Conservation (phyloP, 2,888 invertebrate species). For the Gibbula magus region DNA sequence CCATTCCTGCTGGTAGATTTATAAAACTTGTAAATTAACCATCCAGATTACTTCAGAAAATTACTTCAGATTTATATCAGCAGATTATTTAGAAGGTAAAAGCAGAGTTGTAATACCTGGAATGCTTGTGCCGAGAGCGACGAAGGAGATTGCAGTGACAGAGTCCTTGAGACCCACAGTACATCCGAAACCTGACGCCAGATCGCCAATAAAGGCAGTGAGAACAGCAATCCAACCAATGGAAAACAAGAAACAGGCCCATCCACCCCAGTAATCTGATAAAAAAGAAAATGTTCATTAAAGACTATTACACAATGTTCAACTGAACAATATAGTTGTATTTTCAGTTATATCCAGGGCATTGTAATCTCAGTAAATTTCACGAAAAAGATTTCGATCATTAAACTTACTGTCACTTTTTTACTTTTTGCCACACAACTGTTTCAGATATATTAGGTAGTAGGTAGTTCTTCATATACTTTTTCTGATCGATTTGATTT, state of each 20-base stretch:
- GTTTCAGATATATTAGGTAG: no score
- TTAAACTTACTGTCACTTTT: no score
- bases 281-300: slow-evolving; percentile 3
- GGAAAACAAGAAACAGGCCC: slow-evolving; percentile 94
- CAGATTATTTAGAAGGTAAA: background rate
- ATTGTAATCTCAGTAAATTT: no score
- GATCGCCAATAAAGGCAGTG: slow-evolving; percentile 97
- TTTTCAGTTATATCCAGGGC: no score
- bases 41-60: no score
- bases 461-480: no score
- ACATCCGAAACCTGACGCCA: slow-evolving; percentile 97
- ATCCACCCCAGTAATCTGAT: slow-evolving; percentile 87
- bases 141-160: slow-evolving; percentile 97
- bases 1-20: no score
- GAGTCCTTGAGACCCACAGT: slow-evolving; percentile 96
- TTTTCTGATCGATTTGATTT: no score
- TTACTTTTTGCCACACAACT: no score
- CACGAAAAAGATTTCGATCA: no score
- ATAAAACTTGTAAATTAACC: no score
- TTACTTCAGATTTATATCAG: background rate
- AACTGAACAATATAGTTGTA: no score
- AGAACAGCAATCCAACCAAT: slow-evolving; percentile 94
- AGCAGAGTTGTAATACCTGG: slow-evolving; percentile 81
- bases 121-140: slow-evolving; percentile 98
- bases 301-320: background rate